Percentiles rank a stretch among this genome's conserved stretches.
Conservation (phyloP, 2,113 vertebrate genomes). For the Poeciliopsis prolifica region DNA sequence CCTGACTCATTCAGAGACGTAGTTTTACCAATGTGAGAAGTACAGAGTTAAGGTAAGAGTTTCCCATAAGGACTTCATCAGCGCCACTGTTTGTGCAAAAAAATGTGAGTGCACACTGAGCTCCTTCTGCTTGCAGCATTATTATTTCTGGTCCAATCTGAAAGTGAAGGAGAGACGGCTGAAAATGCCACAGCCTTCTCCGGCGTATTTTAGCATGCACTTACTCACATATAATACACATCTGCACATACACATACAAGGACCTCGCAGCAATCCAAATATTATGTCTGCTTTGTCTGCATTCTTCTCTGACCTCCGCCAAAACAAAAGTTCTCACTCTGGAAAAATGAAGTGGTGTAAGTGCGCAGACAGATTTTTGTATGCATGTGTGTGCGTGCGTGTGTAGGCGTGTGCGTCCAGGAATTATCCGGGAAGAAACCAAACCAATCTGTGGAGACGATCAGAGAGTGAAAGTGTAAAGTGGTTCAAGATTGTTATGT, state of each 20-base stretch:
- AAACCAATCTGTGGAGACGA: conserved; percentile 32
- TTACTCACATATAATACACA: conserved; percentile 8
- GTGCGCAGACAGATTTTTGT: conserved; percentile 21
- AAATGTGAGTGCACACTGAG: conserved; percentile 47
- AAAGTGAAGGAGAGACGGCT: conserved; percentile 56
- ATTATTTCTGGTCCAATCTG: conserved; percentile 74
- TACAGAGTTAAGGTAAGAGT: not conserved
- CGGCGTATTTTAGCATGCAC: conserved; percentile 59
- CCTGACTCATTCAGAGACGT: not conserved
- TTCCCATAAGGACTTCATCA: not conserved
- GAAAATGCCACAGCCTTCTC: conserved; percentile 64
- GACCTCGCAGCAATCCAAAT: conserved; percentile 83
- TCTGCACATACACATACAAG: conserved; percentile 32
- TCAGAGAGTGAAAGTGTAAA: conserved; percentile 50
- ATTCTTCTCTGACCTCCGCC: conserved; percentile 78
- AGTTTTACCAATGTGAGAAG: not conserved
- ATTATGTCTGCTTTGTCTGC: conserved; percentile 85
- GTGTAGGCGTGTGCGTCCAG: not conserved
- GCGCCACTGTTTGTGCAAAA: conserved; percentile 48
- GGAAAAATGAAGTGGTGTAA: conserved; percentile 59
- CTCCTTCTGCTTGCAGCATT: conserved; percentile 52
- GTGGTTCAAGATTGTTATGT: conserved; percentile 20
- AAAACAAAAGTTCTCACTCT: conserved; percentile 82
- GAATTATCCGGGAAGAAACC: conserved; percentile 50
- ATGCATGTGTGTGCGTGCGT: conserved; percentile 8